Evolutionary conservation across 1,140 invertebrate genomes (phyloP).

Genomic region (Dinoponera quadriceps): DNA sequence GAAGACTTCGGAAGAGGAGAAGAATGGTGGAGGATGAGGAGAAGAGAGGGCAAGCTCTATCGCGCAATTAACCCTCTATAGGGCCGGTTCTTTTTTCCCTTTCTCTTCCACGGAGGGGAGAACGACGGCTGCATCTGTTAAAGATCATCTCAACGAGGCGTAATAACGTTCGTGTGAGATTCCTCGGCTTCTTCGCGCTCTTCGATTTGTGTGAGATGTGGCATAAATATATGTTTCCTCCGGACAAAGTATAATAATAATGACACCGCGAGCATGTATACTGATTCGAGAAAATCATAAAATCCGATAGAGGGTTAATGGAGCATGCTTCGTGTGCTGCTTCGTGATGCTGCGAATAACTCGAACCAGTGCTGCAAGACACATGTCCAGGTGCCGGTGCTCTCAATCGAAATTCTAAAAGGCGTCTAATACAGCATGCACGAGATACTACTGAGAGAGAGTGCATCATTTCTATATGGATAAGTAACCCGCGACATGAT

Average conservation of each 20-base stretch:
- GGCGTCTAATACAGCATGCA: conserved; percentile 33
- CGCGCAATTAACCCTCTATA: too few relatives aligned
- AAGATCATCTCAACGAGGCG: too few relatives aligned
- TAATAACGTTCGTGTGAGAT: too few relatives aligned
- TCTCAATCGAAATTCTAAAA: conserved; percentile 23
- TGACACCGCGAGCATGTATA: neutral
- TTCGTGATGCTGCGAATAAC: conserved; percentile 26
- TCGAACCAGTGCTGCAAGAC: conserved; percentile 37
- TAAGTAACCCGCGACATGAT: neutral
- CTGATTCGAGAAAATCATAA: conserved; percentile 18
- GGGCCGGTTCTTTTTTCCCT: too few relatives aligned
- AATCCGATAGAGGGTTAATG: conserved; percentile 27
- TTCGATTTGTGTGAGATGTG: too few relatives aligned
- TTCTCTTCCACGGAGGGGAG: too few relatives aligned
- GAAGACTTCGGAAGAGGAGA: conserved; percentile 18
- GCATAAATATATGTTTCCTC: too few relatives aligned
- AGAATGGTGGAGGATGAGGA: too few relatives aligned
- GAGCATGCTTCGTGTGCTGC: conserved; percentile 35
- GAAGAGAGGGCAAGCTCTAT: too few relatives aligned
- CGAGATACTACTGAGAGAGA: conserved; percentile 31
- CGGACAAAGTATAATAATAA: neutral
- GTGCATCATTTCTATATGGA: conserved; percentile 4
- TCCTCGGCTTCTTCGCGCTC: too few relatives aligned
- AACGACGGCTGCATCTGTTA: too few relatives aligned
- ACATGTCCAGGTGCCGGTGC: conserved; percentile 18